Conservation (phyloP, 2,113 vertebrate species). For the Xiphorhynchus elegans region DNA sequence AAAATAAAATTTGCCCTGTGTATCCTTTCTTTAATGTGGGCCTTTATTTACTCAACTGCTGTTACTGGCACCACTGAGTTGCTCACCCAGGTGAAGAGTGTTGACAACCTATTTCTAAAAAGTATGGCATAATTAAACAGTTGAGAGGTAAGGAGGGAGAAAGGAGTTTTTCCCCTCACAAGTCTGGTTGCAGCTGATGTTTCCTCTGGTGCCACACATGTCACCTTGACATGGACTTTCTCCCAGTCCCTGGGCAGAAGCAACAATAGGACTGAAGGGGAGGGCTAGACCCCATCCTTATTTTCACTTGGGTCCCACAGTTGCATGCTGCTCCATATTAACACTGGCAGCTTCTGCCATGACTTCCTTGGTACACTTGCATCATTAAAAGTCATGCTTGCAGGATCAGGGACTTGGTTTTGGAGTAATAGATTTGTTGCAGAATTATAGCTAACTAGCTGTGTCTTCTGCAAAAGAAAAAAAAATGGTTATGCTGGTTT, state of each 20-base stretch:
- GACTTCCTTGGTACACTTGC: background rate
- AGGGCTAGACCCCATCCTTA: background rate
- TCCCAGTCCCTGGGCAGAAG: background rate
- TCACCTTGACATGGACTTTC: background rate
- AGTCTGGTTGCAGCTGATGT: background rate
- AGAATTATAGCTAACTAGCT: conserved; percentile 61
- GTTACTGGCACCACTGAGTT: background rate
- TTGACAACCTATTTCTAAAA: background rate
- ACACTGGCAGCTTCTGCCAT: background rate
- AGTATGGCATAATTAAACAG: background rate
- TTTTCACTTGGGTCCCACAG: background rate
- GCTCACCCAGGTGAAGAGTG: background rate
- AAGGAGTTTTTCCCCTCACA: background rate
- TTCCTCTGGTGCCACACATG: background rate
- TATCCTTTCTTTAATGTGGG: background rate
- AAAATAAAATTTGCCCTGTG: background rate
- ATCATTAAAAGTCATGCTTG: background rate
- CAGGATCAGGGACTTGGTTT: conserved; percentile 47
- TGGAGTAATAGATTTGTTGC: conserved; percentile 62
- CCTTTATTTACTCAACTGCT: background rate
- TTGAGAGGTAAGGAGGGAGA: background rate
- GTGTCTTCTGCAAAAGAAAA: conserved; percentile 27
- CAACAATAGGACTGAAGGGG: background rate
- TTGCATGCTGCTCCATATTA: background rate
- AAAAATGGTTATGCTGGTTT: conserved; percentile 53